Evolutionary conservation across 2,113 vertebrate species (phyloP).

Genomic region (Garra rufa): DNA sequence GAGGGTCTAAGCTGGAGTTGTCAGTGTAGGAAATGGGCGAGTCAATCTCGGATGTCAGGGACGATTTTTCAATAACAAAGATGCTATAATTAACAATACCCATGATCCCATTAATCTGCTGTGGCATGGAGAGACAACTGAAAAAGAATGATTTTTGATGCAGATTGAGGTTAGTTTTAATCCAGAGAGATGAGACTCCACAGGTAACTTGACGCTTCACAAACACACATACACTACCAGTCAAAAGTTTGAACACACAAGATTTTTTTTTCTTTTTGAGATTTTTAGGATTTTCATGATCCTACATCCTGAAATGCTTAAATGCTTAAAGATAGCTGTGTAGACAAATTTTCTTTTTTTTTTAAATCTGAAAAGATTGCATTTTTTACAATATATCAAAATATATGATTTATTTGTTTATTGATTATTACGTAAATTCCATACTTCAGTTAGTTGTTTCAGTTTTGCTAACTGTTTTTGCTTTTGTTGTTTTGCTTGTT

Average conservation of each 20-base stretch:
- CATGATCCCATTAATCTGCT: constrained; percentile 23
- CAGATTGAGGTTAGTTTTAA: constrained; percentile 40
- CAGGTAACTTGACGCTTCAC: constrained; percentile 49
- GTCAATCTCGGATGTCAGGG: constrained; percentile 27
- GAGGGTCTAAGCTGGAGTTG: constrained; percentile 16
- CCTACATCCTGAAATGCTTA: not conserved
- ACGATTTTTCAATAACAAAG: constrained; percentile 26
- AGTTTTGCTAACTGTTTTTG: not conserved
- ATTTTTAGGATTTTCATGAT: not conserved
- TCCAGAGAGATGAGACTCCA: constrained; percentile 52
- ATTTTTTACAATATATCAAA: not conserved
- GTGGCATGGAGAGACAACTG: constrained; percentile 18
- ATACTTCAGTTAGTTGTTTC: not conserved
- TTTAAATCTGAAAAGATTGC: not conserved
- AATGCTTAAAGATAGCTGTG: not conserved
- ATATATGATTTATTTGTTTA: not conserved
- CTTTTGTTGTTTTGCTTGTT: not conserved
- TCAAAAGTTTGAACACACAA: constrained; percentile 18
- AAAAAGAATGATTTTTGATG: not conserved
- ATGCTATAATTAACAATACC: constrained; percentile 32
- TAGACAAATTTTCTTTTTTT: not conserved
- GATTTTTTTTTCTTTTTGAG: not conserved
- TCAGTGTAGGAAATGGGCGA: constrained; percentile 43
- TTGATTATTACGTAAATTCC: not conserved
- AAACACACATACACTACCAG: constrained; percentile 23